Percentiles rank a stretch among this genome's conserved stretches.
Conservation (phyloP, 2,888 invertebrate species). For the Morpho helenor region DNA sequence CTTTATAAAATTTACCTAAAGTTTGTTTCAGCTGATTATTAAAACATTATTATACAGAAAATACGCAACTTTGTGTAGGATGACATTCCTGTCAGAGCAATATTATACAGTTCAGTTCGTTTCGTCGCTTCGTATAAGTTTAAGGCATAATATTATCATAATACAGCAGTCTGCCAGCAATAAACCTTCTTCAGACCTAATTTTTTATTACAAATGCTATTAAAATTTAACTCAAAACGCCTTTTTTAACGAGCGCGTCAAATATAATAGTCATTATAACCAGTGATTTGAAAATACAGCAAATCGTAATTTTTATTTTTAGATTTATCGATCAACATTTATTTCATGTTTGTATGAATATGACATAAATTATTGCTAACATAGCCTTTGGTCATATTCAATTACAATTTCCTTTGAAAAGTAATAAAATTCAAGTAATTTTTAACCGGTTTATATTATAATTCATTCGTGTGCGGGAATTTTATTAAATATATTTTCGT, state of each 20-base stretch:
- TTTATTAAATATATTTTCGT: no score
- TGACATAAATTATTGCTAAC: no score
- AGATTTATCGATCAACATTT: constrained; percentile 6
- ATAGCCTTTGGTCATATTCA: no score
- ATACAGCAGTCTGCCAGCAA: constrained; percentile 2
- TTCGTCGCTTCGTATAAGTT: constrained; percentile 19
- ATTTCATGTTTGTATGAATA: not conserved
- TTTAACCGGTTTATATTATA: no score
- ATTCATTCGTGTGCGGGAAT: no score
- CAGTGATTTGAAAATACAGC: constrained; percentile 2
- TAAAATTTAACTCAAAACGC: constrained; percentile 11
- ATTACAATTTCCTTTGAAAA: no score
- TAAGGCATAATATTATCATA: constrained; percentile 10
- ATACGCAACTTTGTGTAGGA: not conserved
- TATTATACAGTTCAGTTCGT: constrained; percentile 22
- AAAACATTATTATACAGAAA: not conserved
- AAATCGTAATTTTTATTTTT: constrained; percentile 1
- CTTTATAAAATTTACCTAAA: no score
- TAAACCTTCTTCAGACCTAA: constrained; percentile 9
- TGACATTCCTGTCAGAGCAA: constrained; percentile 11
- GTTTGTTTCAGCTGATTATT: no score
- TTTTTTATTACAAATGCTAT: constrained; percentile 12
- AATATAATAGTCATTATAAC: constrained; percentile 1
- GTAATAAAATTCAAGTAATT: not conserved
- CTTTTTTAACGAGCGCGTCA: constrained; percentile 7